Conservation (phyloP, 2,113 vertebrate species). For the Heterochromis multidens region DNA sequence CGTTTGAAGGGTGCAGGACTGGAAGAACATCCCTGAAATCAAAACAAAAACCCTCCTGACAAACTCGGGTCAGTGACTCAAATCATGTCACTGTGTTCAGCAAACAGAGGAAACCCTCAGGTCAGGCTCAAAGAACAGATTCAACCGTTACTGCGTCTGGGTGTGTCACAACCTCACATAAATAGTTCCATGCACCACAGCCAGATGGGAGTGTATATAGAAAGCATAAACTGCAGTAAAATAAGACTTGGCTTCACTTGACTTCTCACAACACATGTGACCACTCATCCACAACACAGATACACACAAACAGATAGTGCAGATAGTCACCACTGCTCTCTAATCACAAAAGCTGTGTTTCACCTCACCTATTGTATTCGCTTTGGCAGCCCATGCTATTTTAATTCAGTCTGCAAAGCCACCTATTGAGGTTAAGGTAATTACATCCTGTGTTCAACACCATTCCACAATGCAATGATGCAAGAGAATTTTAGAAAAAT, state of each 20-base stretch:
- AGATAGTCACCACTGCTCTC: background rate
- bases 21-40: conserved; percentile 23
- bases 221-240: conserved; percentile 1
- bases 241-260: background rate
- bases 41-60: conserved; percentile 39
- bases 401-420: conserved; percentile 52
- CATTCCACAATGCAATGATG: conserved; percentile 30
- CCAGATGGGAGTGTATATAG: background rate
- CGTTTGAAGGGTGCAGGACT: background rate
- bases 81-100: conserved; percentile 31
- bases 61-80: conserved; percentile 37
- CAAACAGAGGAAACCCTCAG: conserved; percentile 43
- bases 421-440: conserved; percentile 49
- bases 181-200: conserved; percentile 35
- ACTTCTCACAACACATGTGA: background rate
- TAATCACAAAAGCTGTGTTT: conserved; percentile 8
- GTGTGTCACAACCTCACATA: conserved; percentile 48
- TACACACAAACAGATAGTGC: background rate
- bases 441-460: conserved; percentile 60
- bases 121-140: conserved; percentile 56
- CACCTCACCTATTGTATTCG: conserved; percentile 15
- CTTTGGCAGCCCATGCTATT: conserved; percentile 38
- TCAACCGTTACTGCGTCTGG: conserved; percentile 22
- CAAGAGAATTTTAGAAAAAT: background rate
- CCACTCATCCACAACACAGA: background rate